Evolutionary conservation across 2,797 vertebrate species (phyloP).

Genomic region (Oreochromis mossambicus): DNA sequence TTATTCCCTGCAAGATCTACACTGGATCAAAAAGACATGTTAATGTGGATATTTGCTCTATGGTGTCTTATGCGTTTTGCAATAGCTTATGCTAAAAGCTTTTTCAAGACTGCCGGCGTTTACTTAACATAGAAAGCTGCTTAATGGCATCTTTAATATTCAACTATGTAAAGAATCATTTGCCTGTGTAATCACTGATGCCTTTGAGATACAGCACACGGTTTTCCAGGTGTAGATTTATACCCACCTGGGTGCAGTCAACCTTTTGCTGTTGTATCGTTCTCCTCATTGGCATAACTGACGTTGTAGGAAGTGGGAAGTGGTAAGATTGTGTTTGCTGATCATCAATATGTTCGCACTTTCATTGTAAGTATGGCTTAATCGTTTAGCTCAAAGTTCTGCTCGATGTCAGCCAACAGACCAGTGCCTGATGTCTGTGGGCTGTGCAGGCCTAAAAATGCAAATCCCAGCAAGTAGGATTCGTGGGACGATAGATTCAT

Average conservation of each 20-base stretch:
- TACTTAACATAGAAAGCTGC: conserved; percentile 2
- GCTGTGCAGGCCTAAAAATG: background rate
- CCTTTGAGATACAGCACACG: background rate
- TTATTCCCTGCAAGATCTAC: background rate
- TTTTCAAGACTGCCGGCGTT: background rate
- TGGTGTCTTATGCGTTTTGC: background rate
- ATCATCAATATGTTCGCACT: background rate
- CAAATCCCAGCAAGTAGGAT: background rate
- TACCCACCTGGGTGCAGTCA: background rate
- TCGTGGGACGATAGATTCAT: background rate
- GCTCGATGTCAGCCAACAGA: background rate
- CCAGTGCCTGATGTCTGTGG: background rate
- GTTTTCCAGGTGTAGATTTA: background rate
- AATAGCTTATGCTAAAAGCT: background rate
- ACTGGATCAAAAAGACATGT: background rate
- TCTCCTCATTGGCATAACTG: background rate
- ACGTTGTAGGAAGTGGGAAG: background rate
- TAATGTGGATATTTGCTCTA: background rate
- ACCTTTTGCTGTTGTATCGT: background rate
- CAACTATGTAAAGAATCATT: conserved; percentile 37
- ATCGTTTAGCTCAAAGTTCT: background rate
- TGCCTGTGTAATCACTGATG: conserved; percentile 30
- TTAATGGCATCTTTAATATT: conserved; percentile 2
- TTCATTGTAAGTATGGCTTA: background rate
- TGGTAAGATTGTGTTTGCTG: background rate